phyloP scores from a whole-genome alignment of 2,888 invertebrate species.

The Geophilus truncorum region DNA sequence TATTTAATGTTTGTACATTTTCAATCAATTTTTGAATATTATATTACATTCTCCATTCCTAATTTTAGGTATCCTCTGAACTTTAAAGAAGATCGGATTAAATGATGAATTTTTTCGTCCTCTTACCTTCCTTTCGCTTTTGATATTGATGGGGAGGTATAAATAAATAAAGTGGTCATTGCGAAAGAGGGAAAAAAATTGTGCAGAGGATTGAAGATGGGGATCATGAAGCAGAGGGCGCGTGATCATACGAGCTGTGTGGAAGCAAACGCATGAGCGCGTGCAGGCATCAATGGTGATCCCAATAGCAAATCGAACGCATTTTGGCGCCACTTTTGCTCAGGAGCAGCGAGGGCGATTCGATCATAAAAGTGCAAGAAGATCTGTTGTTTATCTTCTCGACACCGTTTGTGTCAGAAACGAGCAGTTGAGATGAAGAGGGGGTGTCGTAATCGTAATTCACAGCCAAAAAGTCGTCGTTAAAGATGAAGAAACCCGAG shows the following conservation, averaged over 20 bases:
- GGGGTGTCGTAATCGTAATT: neutral
- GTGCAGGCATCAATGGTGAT: neutral
- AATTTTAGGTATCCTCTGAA: no score
- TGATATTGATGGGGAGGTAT: neutral
- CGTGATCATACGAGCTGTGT: neutral
- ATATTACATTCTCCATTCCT: no score
- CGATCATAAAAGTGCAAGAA: neutral
- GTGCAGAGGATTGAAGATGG: neutral
- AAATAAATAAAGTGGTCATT: constrained; percentile 8
- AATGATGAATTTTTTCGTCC: neutral
- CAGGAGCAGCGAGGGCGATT: neutral
- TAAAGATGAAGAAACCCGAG: neutral
- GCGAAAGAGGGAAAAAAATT: neutral
- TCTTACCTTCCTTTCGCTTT: no score
- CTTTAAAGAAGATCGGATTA: no score
- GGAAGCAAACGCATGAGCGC: neutral
- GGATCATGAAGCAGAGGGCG: neutral
- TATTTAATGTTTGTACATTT: no score
- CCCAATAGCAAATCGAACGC: constrained; percentile 10
- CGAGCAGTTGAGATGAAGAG: neutral
- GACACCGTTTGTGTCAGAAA: neutral
- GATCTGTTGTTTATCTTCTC: constrained; percentile 1
- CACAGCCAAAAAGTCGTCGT: neutral
- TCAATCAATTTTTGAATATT: no score
- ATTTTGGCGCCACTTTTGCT: constrained; percentile 6